Evolutionary conservation across 1,140 invertebrate genomes (phyloP).

Genomic region (Orius laevigatus): DNA sequence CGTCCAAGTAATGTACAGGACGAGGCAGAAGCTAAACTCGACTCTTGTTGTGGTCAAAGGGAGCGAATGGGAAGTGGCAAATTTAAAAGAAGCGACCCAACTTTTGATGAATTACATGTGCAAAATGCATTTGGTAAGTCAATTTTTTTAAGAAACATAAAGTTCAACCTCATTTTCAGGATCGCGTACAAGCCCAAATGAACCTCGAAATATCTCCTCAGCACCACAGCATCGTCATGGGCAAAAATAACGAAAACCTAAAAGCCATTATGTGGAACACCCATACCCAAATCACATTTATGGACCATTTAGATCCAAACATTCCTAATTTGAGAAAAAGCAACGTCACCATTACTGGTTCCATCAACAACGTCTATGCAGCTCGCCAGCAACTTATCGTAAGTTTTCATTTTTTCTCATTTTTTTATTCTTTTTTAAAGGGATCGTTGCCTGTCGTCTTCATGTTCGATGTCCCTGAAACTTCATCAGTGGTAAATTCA

Average conservation of each 20-base stretch:
- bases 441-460: slow-evolving; percentile 79
- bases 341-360: slow-evolving; percentile 76
- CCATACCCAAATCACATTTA: slow-evolving; percentile 64
- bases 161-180: slow-evolving; percentile 33
- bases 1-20: slow-evolving; percentile 50
- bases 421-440: slow-evolving; percentile 34
- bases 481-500: slow-evolving; percentile 19
- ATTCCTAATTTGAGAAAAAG: slow-evolving; percentile 73
- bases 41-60: slow-evolving; percentile 75
- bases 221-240: slow-evolving; percentile 77
- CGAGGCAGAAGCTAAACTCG: slow-evolving; percentile 61
- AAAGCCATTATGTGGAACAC: slow-evolving; percentile 76
- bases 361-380: slow-evolving; percentile 71
- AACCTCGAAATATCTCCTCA: slow-evolving; percentile 85
- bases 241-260: slow-evolving; percentile 66
- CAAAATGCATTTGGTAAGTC: slow-evolving; percentile 53
- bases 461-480: slow-evolving; percentile 84
- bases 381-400: slow-evolving; percentile 83
- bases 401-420: no score
- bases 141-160: no score
- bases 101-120: slow-evolving; percentile 71
- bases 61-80: slow-evolving; percentile 69
- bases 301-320: slow-evolving; percentile 64
- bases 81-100: slow-evolving; percentile 75
- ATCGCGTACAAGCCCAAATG: slow-evolving; percentile 70